A percentile compares a stretch with the other conserved stretches of the same genome.
Evolutionary conservation across 2,888 invertebrate species (phyloP).

Genomic region (Idaea aversata): DNA sequence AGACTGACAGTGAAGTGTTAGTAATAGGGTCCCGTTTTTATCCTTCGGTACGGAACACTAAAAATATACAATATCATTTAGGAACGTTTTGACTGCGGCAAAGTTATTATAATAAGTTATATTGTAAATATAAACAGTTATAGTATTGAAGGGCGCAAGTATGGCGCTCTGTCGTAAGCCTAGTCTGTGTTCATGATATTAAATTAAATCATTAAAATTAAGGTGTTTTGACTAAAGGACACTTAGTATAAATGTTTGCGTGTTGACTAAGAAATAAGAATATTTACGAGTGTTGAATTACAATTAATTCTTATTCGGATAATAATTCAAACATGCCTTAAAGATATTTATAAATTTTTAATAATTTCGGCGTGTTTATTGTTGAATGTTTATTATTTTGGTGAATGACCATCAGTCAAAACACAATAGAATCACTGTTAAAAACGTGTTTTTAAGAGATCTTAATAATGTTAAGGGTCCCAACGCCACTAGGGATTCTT

Average conservation of each 20-base stretch:
- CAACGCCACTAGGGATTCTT: background rate
- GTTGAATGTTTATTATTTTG: background rate
- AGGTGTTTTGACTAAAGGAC: conserved; percentile 3
- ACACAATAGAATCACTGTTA: background rate
- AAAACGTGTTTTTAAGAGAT: background rate
- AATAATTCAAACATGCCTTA: conserved; percentile 1
- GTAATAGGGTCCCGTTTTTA: no score
- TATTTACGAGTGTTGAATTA: background rate
- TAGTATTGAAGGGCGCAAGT: background rate
- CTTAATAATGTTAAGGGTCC: background rate
- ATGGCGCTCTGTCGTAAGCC: background rate
- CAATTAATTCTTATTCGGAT: background rate
- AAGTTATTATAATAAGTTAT: background rate
- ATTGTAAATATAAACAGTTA: background rate
- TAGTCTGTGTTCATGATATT: conserved; percentile 7
- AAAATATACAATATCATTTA: background rate
- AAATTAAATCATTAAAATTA: background rate
- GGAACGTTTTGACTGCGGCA: background rate
- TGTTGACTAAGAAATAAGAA: background rate
- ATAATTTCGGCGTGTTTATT: conserved; percentile 1
- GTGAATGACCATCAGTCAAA: background rate
- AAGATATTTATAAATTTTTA: background rate
- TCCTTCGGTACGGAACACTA: no score
- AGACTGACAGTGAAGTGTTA: no score
- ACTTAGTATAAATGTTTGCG: background rate